Percentiles rank a stretch among this genome's conserved stretches.
These are phyloP conservation scores for Idaea biselata DNA, from an alignment of 2,888 invertebrate species.

Conservation along the genomic window DNA sequence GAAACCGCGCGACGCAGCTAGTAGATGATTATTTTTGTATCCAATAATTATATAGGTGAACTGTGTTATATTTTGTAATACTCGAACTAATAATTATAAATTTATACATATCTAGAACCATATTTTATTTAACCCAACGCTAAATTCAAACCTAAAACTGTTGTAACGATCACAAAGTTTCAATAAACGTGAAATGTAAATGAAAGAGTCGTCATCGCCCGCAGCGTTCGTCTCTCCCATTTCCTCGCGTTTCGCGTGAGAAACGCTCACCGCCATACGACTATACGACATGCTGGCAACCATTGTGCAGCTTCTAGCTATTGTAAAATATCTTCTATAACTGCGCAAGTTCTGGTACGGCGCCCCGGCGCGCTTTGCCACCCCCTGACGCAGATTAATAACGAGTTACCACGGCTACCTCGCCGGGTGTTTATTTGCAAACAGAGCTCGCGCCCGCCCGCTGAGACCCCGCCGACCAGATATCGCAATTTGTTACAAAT, in stretches of 20 bases:
- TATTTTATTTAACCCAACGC: not conserved
- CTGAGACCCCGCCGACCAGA: slow-evolving; percentile 45
- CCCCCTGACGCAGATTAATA: slow-evolving; percentile 19
- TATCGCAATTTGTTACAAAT: slow-evolving; percentile 65
- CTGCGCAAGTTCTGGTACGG: slow-evolving; percentile 38
- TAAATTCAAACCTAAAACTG: not conserved
- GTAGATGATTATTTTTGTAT: too few relatives aligned
- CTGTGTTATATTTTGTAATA: too few relatives aligned
- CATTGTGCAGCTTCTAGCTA: slow-evolving; percentile 50
- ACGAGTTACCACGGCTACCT: slow-evolving; percentile 35
- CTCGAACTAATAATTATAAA: too few relatives aligned
- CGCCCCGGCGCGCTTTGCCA: slow-evolving; percentile 14
- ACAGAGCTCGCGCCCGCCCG: slow-evolving; percentile 66
- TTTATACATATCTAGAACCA: too few relatives aligned
- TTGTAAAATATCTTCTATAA: slow-evolving; percentile 17
- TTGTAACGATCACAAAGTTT: not conserved
- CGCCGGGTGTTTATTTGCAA: slow-evolving; percentile 79
- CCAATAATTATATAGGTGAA: too few relatives aligned
- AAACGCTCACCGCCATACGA: slow-evolving; percentile 34
- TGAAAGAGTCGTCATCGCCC: not conserved
- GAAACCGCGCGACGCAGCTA: too few relatives aligned
- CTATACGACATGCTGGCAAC: slow-evolving; percentile 51
- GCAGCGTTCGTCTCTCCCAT: slow-evolving; percentile 29
- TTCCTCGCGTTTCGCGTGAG: slow-evolving; percentile 64
- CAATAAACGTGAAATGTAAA: not conserved